Evolutionary conservation across 2,113 vertebrate genomes (phyloP), one percentile per base, ranked within the genome.

Genomic region (Clinocottus analis): DNA sequence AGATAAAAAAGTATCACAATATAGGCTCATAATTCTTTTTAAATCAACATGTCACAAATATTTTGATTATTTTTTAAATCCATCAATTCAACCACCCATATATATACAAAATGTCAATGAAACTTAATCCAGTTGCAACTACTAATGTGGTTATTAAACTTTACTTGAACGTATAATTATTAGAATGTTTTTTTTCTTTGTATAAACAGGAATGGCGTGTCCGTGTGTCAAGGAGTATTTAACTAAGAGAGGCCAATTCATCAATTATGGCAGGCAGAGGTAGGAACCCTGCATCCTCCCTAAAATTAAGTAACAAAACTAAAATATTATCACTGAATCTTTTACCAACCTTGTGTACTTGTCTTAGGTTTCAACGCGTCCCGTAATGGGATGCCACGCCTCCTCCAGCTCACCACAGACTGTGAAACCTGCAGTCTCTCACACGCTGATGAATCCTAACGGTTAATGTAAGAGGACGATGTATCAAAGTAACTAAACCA

Each of bases 251-350:
- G 29, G 62, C 7, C 0, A 61, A 49, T 51, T 84, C 21, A 72
- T 72, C 37, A 70, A 55, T 25, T 45, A 72, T 0, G 13, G 7
- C 3, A 86, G 61, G 56, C 66, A 80, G 33, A 82, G 83, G 87
- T 90, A 70, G 77, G 11, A 62, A 23, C 19, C 12, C 17, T 0
- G 7, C 12, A 58, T n/a, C 19, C 7, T 27, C 1, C 0, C 7
- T 19, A 10, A 37, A 56, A 21, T 2, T 0, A 7, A 64, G 14
- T 13, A 51, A 9, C 1, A 31, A 23, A 3, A 59, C 56, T 4
- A 31, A 35, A 49, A 1, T 3, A 2, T 41, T 35, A 2, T 1
- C 2, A 6, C 4, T 33, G 2, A 55, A 21, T 29, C 27, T 53
- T 35, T 66, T 35, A 3, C 39, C 3, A 31, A 56, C 8, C 6